These are phyloP conservation scores for Montipora capricornis DNA, from an alignment of 64 coral and sea anemone genomes.

Conservation along the genomic window DNA sequence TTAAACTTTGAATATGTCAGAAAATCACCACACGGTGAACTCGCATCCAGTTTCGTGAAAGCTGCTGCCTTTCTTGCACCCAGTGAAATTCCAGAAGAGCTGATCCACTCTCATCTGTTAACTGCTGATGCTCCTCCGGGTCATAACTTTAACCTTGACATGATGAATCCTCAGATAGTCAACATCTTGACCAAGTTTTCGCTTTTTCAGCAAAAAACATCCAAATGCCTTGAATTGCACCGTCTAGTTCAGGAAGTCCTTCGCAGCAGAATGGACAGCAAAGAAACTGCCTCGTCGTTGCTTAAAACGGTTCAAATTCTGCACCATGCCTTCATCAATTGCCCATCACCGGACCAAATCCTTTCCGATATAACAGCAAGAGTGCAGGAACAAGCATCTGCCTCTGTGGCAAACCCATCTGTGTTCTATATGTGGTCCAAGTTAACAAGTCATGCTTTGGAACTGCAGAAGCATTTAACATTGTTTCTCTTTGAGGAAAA, in stretches of 20 bases:
- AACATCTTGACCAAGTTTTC: constrained; percentile 39
- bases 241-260: constrained; percentile 47
- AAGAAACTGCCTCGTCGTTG: background rate
- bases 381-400: background rate
- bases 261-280: background rate
- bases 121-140: background rate
- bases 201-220: constrained; percentile 15
- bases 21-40: background rate
- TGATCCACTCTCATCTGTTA: constrained; percentile 14
- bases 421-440: background rate
- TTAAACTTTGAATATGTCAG: constrained; percentile 64
- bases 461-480: background rate
- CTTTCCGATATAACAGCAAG: background rate
- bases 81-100: constrained; percentile 25
- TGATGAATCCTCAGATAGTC: background rate
- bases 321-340: background rate
- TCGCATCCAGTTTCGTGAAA: background rate
- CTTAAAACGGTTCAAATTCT: background rate
- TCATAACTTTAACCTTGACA: background rate
- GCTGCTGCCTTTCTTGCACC: constrained; percentile 20
- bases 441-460: background rate
- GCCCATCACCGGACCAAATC: background rate
- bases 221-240: constrained; percentile 18
- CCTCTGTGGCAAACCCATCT: background rate
- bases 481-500: background rate